Evolutionary conservation across 1,140 invertebrate genomes (phyloP), one percentile per base, ranked within the genome.

Genomic region (Monomorium pharaonis): DNA sequence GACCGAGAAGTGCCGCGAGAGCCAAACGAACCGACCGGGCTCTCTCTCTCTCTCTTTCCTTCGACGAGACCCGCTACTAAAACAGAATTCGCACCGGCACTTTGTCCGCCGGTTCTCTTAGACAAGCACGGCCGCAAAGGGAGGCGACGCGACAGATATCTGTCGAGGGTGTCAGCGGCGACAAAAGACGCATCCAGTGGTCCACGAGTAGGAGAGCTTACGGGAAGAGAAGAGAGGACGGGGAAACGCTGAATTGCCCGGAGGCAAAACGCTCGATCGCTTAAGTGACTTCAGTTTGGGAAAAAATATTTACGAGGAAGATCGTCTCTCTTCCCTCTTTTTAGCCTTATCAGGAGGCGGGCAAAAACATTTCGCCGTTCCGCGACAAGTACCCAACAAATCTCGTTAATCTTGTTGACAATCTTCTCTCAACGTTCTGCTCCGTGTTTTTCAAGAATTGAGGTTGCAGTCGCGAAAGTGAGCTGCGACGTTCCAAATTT

Each of bases 1-100:
- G 95, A 95, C 95, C 94, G 95, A 95, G 93, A 94, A 95, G 95
- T 95, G 94, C 95, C 95, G 95, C 95, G 95, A 93, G 94, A 94
- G 93, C 94, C 95, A 94, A 95, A 95, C 93, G 92, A 91, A 92
- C 91, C 18, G 44, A 72, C 78, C 27, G 37, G 51, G 21, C 77
- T 80, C 16, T 70, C 24, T 69, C 33, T 70, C 44, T 56, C 90
- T 85, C 87, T 89, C 62, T 85, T 90, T 88, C n/a, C n/a, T n/a
- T n/a, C n/a, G n/a, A n/a, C n/a, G n/a, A 90, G 27, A 86, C 86
- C 88, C 92, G 89, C 84, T 90, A 89, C 90, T 93, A 92, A 94
- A 94, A 94, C 93, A 92, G 90, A 94, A 93, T 94, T 94, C 93
- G 89, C 87, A 92, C 86, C 88, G 91, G 80, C 89, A 90, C 88